Percentiles rank a stretch among this genome's conserved stretches.
These are phyloP conservation scores for Drosophila koepferae DNA, from an alignment of 2,888 invertebrate genomes.

Conservation along the genomic window DNA sequence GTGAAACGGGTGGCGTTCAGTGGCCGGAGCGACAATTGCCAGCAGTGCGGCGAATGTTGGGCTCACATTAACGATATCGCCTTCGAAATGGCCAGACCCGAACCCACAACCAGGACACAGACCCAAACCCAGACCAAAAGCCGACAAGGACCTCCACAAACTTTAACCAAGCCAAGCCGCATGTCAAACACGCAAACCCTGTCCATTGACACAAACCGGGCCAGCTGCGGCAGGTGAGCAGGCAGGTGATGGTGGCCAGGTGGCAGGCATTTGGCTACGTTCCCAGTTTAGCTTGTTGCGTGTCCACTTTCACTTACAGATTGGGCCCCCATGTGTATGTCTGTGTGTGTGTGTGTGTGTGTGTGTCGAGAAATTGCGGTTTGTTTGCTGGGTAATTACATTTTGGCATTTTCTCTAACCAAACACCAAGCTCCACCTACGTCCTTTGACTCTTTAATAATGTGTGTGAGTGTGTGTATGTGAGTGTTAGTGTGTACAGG, in stretches of 20 bases:
- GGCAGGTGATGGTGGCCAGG: slow-evolving; percentile 50
- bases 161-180: slow-evolving; percentile 69
- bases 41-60: slow-evolving; percentile 29
- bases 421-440: slow-evolving; percentile 3
- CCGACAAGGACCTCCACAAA: slow-evolving; percentile 49
- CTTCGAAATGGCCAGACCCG: slow-evolving; percentile 64
- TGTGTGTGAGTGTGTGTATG: slow-evolving; percentile 19
- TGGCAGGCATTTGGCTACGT: slow-evolving; percentile 60
- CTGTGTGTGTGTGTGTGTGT: slow-evolving; percentile 51
- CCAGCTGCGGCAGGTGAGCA: slow-evolving; percentile 33
- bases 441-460: background rate
- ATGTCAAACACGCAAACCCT: slow-evolving; percentile 76
- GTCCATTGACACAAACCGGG: slow-evolving; percentile 59
- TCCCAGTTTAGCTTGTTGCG: slow-evolving; percentile 74
- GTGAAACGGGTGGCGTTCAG: too few relatives aligned
- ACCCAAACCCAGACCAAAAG: slow-evolving; percentile 28
- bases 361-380: slow-evolving; percentile 78
- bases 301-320: slow-evolving; percentile 80
- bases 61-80: slow-evolving; percentile 78
- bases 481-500: slow-evolving; percentile 52
- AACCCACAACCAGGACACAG: background rate
- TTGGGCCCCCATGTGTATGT: slow-evolving; percentile 46
- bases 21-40: background rate
- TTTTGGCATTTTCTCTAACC: slow-evolving; percentile 72
- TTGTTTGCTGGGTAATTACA: slow-evolving; percentile 81